phyloP scores from a whole-genome alignment of 2,113 vertebrate species.

The Spilogale gracilis region DNA sequence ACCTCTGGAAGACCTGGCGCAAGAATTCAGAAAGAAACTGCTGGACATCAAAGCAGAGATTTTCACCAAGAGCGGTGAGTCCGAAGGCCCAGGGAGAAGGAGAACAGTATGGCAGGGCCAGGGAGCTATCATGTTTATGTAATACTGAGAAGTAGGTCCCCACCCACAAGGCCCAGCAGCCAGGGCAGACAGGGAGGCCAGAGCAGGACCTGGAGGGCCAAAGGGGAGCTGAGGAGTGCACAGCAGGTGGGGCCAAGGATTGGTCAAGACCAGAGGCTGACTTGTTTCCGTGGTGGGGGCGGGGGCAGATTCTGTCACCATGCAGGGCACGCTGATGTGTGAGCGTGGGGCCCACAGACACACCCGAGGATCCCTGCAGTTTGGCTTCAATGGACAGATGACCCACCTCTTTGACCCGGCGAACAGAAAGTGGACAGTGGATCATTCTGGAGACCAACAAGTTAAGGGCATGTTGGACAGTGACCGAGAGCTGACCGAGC shows the following conservation, averaged over 20 bases:
- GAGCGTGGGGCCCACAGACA: accelerated
- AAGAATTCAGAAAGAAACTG: neutral
- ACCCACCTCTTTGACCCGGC: neutral
- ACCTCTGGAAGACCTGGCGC: neutral
- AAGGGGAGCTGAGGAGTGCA: neutral
- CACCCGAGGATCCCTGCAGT: neutral
- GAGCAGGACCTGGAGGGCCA: neutral
- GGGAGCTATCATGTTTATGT: neutral
- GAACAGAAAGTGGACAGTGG: neutral
- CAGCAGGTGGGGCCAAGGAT: neutral
- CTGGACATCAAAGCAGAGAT: neutral
- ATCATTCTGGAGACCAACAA: neutral
- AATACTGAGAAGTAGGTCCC: neutral
- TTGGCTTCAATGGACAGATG: neutral
- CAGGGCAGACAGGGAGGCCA: neutral
- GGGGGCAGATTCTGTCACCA: neutral
- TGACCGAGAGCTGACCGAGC: neutral
- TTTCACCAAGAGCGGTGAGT: neutral
- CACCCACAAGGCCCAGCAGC: neutral
- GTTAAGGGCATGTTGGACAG: neutral
- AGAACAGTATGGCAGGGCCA: neutral
- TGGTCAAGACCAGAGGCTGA: neutral
- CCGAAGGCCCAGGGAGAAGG: neutral
- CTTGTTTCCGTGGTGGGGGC: neutral
- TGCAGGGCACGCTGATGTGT: neutral